These are phyloP conservation scores for Calyptommatus sinebrachiatus DNA, from an alignment of 2,113 vertebrate genomes.

Conservation along the genomic window DNA sequence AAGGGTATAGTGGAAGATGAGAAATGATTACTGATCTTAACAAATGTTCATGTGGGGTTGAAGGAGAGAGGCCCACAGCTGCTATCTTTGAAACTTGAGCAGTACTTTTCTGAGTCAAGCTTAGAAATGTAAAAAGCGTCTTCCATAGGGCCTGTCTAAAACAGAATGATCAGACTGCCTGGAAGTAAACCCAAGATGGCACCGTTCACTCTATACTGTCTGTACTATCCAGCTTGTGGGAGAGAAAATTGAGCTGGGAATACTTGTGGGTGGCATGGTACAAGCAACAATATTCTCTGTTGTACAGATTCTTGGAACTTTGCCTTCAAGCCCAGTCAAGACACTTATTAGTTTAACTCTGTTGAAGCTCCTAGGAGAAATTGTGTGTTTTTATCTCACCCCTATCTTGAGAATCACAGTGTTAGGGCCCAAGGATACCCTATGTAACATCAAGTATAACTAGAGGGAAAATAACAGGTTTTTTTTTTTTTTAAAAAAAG, in stretches of 20 bases:
- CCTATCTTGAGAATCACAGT: neutral
- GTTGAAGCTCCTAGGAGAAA: neutral
- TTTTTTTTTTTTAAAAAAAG: neutral
- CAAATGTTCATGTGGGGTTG: constrained; percentile 27
- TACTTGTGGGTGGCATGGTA: neutral
- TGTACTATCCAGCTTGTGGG: neutral
- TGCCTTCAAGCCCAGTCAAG: neutral
- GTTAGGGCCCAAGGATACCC: neutral
- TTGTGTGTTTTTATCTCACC: neutral
- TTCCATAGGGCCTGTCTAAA: neutral
- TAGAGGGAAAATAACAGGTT: too few relatives aligned
- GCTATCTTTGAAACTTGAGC: constrained; percentile 38
- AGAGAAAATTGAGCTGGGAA: neutral
- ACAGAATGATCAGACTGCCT: neutral
- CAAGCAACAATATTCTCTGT: neutral
- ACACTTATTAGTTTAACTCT: neutral
- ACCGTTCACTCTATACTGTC: neutral
- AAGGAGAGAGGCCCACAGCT: constrained; percentile 50
- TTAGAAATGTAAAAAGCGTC: neutral
- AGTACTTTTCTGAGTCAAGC: neutral
- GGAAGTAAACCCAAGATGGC: neutral
- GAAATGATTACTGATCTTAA: neutral
- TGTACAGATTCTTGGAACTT: neutral
- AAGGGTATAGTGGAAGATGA: neutral
- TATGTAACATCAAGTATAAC: neutral